phyloP scores from a whole-genome alignment of 2,113 vertebrate species.

The Syrrhaptes paradoxus region DNA sequence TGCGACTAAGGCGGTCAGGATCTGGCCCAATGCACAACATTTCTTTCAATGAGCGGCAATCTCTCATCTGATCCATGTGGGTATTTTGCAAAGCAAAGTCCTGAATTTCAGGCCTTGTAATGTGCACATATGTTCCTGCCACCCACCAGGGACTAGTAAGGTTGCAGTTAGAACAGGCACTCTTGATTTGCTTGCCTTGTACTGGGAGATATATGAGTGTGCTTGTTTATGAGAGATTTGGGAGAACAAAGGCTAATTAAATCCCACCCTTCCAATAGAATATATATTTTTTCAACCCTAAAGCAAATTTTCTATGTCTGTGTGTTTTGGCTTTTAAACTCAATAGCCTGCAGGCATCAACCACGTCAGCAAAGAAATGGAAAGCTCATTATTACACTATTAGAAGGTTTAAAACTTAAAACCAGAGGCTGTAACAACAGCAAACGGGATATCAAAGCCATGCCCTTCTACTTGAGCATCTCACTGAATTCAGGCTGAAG shows the following conservation, averaged over 20 bases:
- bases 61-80: neutral
- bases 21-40: neutral
- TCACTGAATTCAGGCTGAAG: neutral
- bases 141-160: neutral
- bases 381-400: conserved; percentile 37
- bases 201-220: neutral
- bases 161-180: neutral
- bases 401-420: conserved; percentile 38
- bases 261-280: conserved; percentile 29
- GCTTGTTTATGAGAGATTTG: conserved; percentile 30
- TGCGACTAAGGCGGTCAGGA: neutral
- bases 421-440: conserved; percentile 46
- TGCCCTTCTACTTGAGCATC: conserved; percentile 20
- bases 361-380: conserved; percentile 28
- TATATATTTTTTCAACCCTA: conserved; percentile 56
- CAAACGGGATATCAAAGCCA: conserved; percentile 11
- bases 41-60: neutral
- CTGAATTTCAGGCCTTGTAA: neutral
- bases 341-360: conserved; percentile 24
- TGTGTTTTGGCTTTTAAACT: conserved; percentile 55
- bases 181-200: conserved; percentile 6
- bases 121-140: neutral
- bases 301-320: conserved; percentile 21
- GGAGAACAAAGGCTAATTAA: conserved; percentile 55
- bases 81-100: neutral